Conservation (phyloP, 2,113 vertebrate species). For the Damaliscus lunatus region DNA sequence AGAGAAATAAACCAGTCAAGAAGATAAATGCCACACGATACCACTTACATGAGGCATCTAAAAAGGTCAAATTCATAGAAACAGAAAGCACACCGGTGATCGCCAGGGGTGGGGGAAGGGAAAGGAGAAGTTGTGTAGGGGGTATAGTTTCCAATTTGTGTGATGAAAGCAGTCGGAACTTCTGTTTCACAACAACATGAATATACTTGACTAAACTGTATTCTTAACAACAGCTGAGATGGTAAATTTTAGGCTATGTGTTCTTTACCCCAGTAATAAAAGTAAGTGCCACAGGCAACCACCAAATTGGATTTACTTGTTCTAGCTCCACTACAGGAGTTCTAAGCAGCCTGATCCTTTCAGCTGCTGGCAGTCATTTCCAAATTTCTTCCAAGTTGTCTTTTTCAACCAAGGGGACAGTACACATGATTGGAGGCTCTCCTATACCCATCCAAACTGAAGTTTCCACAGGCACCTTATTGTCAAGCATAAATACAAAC, state of each 20-base stretch:
- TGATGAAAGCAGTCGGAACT: background rate
- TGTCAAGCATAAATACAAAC: conserved; percentile 11
- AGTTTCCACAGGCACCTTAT: background rate
- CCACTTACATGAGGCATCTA: background rate
- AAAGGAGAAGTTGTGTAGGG: background rate
- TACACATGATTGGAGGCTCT: background rate
- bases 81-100: background rate
- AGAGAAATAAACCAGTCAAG: background rate
- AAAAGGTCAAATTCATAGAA: background rate
- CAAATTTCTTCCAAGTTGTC: background rate
- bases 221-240: background rate
- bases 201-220: background rate
- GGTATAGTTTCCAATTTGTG: background rate
- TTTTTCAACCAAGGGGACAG: background rate
- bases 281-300: background rate
- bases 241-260: background rate
- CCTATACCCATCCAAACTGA: background rate
- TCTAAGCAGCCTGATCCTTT: background rate
- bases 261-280: background rate
- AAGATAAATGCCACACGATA: background rate
- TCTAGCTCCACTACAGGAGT: background rate
- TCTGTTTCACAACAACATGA: background rate
- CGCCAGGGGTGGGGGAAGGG: background rate
- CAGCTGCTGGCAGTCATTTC: background rate
- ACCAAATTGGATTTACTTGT: background rate